Base-by-base conservation (phyloP, 92 coral and sea anemone species). In the Actinostola sp. region DNA sequence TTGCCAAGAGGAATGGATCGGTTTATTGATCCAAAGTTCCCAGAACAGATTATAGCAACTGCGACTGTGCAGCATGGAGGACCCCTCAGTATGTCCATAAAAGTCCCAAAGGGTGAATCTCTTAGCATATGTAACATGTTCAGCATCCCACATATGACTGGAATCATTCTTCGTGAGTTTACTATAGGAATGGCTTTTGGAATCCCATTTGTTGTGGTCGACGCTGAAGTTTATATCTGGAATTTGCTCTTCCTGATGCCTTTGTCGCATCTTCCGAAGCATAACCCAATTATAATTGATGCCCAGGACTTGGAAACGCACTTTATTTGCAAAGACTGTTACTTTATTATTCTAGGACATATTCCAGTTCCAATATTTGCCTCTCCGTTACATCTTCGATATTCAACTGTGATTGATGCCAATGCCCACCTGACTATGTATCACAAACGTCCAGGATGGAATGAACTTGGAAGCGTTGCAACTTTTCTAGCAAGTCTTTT, bases 351-450 rank as follows among this genome's bases (percentile, higher is more conserved):
- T 45, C 27, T 85, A 10, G 86, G 90, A 3, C 52, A 45, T 17
- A 11, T 24, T 31, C 86, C 90, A 15, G 71, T 85, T 61, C 90
- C 90, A 20, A 85, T 85, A 58, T 85, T 85, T 68, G 82, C 90
- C 29, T 80, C 86, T 2, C 90, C 90, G 0, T 74, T 85, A 60
- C 63, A 78, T 43, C 27, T 85, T 5, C 63, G 84, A 15, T 73
- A 59, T 44, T 26, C 86, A 15, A 63, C 82, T 4, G 71, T 85
- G 5, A 63, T 44, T 38, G 86, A 80, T 34, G 75, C 45, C 1
- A 50, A 74, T 43, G 90, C 78, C 12, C 63, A 68, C 0, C 72
- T 46, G 32, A 73, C 86, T 36, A 38, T 85, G 14, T 85, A 73
- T 34, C 90, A 85, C 66, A 70, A 77, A 60, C 61, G 78, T 45